These are phyloP conservation scores for Ladona fulva DNA, from an alignment of 1,140 invertebrate genomes.

Conservation along the genomic window DNA sequence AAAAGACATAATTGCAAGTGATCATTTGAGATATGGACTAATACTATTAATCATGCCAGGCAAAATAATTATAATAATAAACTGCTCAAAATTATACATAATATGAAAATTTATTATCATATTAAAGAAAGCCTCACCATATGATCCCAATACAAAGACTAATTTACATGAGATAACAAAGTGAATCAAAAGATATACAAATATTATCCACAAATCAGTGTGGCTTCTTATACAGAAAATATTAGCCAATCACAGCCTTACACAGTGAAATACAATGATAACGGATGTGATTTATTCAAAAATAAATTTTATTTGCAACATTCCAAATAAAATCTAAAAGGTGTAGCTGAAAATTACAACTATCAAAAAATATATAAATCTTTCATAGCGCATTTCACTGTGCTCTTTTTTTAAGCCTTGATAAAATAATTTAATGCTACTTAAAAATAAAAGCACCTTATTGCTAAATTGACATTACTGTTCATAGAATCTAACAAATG, in stretches of 20 bases:
- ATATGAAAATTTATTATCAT: too few species aligned
- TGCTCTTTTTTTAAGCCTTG: background rate
- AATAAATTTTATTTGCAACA: too few species aligned
- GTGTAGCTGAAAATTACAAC: background rate
- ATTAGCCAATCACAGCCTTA: background rate
- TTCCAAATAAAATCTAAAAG: too few species aligned
- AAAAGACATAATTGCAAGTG: too few species aligned
- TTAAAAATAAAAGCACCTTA: constrained; percentile 3
- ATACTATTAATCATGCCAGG: too few species aligned
- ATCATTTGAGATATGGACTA: too few species aligned
- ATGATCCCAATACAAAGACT: too few species aligned
- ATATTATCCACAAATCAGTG: background rate
- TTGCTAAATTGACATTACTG: background rate
- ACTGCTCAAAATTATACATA: too few species aligned
- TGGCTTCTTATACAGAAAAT: background rate
- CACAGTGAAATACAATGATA: background rate
- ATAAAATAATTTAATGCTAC: background rate
- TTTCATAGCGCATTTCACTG: background rate
- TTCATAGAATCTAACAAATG: background rate
- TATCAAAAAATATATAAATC: background rate
- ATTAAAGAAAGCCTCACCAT: too few species aligned
- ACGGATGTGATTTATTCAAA: too few species aligned
- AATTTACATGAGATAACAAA: background rate
- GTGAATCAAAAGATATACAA: background rate
- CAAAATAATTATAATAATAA: too few species aligned